Base-by-base conservation (phyloP, 2,888 invertebrate genomes). In the Teleogryllus oceanicus region DNA sequence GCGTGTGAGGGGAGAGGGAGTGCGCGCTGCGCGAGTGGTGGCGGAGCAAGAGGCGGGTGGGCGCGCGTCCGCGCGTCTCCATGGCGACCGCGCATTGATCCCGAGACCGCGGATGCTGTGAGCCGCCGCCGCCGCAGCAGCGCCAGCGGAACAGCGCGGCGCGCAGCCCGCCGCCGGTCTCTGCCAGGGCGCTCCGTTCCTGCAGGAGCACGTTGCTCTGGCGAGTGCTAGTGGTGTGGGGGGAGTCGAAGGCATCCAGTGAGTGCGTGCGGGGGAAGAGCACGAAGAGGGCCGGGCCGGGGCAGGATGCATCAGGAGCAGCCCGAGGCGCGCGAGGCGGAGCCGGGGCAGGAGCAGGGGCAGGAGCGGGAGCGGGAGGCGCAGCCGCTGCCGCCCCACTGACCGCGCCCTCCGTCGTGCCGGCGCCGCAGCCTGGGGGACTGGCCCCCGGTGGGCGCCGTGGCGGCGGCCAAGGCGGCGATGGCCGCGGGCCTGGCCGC, bases 381-480 rank as follows among this genome's bases (percentile, higher is more conserved):
- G 76, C 62, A 10, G 77, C 49, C 13, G 76, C 62, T 4, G 77
- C 49, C 75, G 49, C 79, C 51, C 80, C 50, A 80, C 77, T 80
- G 76, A 37, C 80, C 80, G 80, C 80, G 77, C 79, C 80, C 79
- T 74, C 78, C 75, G 89, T 88, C 88, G 85, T 85, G 88, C 86
- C 87, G 87, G 87, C 85, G 88, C 86, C 88, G 88, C 88, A 88
- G 87, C 87, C 87, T 87, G 87, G 74, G 79, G n/a, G n/a, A n/a
- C n/a, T n/a, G n/a, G 78, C 50, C 50, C n/a, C 78, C 50, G 78
- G 20, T 77, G 77, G 77, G 77, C 20, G 78, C 49, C 21, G 78
- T 51, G 50, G 49, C 77, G 49, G 62, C 78, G 37, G 49, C 49
- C 78, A 20, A n/a, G 8, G 37, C 78, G 74, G 18, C 74, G 49